Percentiles rank a stretch among this genome's conserved stretches.
Conservation (phyloP, 2,888 invertebrate species). For the Carterocephalus palaemon region DNA sequence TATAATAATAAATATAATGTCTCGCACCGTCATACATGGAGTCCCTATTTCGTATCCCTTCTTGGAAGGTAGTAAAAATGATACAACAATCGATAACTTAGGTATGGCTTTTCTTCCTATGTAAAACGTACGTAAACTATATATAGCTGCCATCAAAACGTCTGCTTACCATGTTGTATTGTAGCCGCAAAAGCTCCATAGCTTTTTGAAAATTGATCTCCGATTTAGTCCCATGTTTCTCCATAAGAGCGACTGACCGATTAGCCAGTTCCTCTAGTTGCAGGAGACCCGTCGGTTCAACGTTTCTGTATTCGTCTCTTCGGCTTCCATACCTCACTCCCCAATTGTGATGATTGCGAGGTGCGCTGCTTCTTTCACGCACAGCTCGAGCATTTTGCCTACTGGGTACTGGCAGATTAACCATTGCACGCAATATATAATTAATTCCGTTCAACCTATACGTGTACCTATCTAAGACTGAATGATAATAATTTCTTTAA, state of each 20-base stretch:
- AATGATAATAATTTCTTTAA: constrained; percentile 1
- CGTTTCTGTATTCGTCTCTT: constrained; percentile 26
- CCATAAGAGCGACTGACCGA: constrained; percentile 44
- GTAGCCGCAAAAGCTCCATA: constrained; percentile 49
- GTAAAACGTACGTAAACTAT: no score
- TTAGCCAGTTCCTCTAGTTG: constrained; percentile 42
- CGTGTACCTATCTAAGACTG: not conserved
- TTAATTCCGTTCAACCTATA: no score
- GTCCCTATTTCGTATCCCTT: no score
- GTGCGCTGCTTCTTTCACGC: constrained; percentile 31
- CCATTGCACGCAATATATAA: constrained; percentile 38
- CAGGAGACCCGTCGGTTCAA: constrained; percentile 41
- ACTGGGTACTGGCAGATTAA: constrained; percentile 39
- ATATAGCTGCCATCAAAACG: no score
- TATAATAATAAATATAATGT: no score
- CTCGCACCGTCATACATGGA: no score
- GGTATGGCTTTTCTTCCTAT: no score
- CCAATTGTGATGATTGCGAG: constrained; percentile 41
- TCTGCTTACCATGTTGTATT: constrained; percentile 42
- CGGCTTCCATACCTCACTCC: constrained; percentile 37
- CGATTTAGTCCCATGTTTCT: constrained; percentile 38
- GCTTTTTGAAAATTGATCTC: constrained; percentile 37
- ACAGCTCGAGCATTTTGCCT: constrained; percentile 34
- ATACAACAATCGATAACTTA: no score
- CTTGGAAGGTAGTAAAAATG: no score